Conservation (phyloP, 2,113 vertebrate species). For the Mystacornis crossleyi region DNA sequence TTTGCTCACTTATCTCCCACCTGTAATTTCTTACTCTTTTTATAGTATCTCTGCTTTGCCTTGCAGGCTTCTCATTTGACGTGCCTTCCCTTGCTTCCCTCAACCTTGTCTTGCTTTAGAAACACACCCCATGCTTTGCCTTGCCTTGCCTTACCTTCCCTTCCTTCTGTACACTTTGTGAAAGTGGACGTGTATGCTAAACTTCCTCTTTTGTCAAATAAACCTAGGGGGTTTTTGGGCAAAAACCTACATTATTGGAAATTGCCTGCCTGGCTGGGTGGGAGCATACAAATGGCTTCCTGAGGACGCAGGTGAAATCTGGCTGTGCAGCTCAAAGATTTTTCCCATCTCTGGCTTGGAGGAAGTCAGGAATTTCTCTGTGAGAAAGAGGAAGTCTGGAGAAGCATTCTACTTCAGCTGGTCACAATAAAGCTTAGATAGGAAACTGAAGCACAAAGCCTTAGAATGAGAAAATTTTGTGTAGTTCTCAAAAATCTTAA, state of each 20-base stretch:
- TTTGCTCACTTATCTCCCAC: background rate
- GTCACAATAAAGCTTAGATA: rapidly evolving
- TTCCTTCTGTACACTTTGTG: background rate
- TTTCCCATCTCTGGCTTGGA: background rate
- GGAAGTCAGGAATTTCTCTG: background rate
- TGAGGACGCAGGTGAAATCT: background rate
- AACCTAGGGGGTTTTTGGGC: background rate
- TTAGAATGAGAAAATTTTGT: background rate
- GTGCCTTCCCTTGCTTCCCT: background rate
- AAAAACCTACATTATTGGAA: background rate
- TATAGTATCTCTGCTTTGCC: background rate
- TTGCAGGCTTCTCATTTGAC: background rate
- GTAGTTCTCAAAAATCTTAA: background rate
- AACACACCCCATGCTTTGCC: too few relatives aligned
- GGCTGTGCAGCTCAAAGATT: background rate
- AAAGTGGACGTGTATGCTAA: background rate
- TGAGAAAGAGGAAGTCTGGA: background rate
- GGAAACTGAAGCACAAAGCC: background rate
- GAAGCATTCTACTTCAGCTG: background rate
- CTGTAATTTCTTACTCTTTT: background rate
- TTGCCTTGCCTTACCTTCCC: background rate
- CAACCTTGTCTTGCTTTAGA: background rate
- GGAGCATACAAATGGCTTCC: background rate
- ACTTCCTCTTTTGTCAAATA: background rate
- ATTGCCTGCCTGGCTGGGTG: background rate